Conservation (phyloP, 2,797 vertebrate genomes). For the Bradypus variegatus region DNA sequence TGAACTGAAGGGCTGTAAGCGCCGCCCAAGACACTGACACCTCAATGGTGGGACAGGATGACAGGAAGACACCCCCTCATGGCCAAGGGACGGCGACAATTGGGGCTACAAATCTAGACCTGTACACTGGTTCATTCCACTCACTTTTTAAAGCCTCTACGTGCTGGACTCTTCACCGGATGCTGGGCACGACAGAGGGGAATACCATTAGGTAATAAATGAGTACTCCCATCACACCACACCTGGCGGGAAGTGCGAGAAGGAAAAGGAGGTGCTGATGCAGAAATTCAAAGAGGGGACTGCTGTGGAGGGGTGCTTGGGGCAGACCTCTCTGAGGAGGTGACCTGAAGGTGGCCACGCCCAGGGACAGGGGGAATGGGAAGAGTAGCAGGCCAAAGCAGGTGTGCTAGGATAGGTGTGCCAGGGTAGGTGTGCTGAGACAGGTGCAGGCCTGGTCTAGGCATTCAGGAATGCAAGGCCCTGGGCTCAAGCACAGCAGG, state of each 20-base stretch:
- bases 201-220: not conserved
- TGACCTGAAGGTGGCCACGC: not conserved
- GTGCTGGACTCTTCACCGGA: not conserved
- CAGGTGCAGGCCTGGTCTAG: not conserved
- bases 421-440: too few species aligned
- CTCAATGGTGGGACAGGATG: too few species aligned
- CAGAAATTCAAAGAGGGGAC: too few species aligned
- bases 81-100: not conserved
- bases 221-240: not conserved
- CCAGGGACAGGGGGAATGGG: not conserved
- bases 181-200: not conserved
- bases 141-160: not conserved
- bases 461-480: not conserved
- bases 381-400: not conserved
- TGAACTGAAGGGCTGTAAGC: not conserved
- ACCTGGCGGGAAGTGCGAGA: not conserved
- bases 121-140: not conserved
- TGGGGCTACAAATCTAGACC: not conserved
- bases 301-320: not conserved
- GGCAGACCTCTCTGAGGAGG: not conserved
- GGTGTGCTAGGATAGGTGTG: not conserved
- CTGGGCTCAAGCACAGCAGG: not conserved
- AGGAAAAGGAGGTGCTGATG: not conserved
- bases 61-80: not conserved
- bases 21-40: not conserved